Conservation (phyloP, 2,113 vertebrate species). For the Nesoenas mayeri region DNA sequence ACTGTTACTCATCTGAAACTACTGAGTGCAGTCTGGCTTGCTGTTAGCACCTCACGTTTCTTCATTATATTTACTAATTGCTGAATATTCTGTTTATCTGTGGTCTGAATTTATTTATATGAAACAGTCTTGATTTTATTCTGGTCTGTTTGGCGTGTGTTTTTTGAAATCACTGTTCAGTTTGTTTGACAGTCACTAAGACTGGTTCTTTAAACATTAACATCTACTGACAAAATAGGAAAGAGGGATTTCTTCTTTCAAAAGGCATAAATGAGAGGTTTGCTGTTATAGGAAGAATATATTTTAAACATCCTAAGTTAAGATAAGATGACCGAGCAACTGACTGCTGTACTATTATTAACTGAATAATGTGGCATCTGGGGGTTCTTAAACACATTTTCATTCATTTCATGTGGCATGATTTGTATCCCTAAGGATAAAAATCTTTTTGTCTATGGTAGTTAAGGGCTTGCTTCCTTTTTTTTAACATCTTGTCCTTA, state of each 20-base stretch:
- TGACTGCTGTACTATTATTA: constrained; percentile 2
- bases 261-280: not conserved
- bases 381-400: not conserved
- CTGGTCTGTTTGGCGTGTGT: not conserved
- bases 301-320: constrained; percentile 1
- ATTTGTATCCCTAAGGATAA: constrained; percentile 3
- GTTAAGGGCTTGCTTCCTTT: not conserved
- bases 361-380: not conserved
- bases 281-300: not conserved
- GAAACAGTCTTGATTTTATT: not conserved
- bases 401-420: constrained; percentile 4
- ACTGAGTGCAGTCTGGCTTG: not conserved
- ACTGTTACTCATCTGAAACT: not conserved
- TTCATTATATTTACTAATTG: not conserved
- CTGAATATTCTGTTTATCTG: not conserved
- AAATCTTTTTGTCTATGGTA: not conserved
- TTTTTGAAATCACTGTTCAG: not conserved
- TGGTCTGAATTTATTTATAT: not conserved
- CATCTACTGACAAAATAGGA: not conserved
- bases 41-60: not conserved
- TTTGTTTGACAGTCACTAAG: not conserved
- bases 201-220: not conserved
- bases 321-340: not conserved
- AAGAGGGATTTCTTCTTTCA: constrained; percentile 26
- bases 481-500: not conserved